Base-by-base conservation (phyloP, 2,888 invertebrate species). In the Atrina japonica region DNA sequence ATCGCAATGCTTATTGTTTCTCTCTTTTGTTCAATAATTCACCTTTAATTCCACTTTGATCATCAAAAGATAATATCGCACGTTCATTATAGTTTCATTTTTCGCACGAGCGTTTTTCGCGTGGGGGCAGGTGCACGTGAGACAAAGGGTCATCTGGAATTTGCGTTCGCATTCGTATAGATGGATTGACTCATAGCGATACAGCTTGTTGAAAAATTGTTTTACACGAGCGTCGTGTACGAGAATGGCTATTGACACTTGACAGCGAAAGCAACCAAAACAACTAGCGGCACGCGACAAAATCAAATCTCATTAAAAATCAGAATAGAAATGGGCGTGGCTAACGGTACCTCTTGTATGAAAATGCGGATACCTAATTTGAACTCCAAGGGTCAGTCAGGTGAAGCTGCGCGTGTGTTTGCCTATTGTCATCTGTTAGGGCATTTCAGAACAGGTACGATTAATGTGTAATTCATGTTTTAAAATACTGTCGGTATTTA, bases 261-360 rank as follows among this genome's bases (percentile, higher is more conserved):
- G 58, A 27, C 23, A 49, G 49, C 30, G 30, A 61, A 18, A 49
- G 11, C 18, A 56, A 40, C 25, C 40, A 70, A 70, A 70, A 66
- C 45, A 66, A 65, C 65, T 41, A 59, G 29, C 52, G 70, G 60
- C 70, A 70, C 70, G 70, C 70, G 70, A 70, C 56, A 25, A 47
- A 53, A 52, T 30, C 41, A 43, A 49, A 25, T 21, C 29, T 21
- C 1, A 30, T 45, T 23, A 35, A 61, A 52, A 55, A 66, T 55
- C 45, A 27, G 41, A 59, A 60, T 60, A 43, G 47, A 65, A 23
- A 18, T 21, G 52, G 70, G 70, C 66, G 70, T 59, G 29, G 66
- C 66, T 66, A 66, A 66, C 66, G 66, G 70, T 60, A 65, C 49
- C 59, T 35, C 49, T 56, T 45, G 25, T 58, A 47, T 60, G 9